Conservation (phyloP, 2,888 invertebrate species). For the Ophioninae sp. region DNA sequence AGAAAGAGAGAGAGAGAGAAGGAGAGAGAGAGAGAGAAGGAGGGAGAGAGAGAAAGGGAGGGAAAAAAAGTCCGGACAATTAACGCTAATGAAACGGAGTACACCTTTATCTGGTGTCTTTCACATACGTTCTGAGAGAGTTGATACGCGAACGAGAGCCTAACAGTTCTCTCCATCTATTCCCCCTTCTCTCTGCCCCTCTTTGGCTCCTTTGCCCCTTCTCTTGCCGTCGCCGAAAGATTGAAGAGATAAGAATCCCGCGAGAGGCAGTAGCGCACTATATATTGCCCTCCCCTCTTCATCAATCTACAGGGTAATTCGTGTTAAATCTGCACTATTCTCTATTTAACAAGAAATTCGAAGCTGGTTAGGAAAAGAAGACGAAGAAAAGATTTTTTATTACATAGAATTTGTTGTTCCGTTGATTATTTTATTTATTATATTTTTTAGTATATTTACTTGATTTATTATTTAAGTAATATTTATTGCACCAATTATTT, state of each 20-base stretch:
- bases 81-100: conserved; percentile 77
- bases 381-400: background rate
- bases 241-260: conserved; percentile 39
- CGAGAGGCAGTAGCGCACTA: conserved; percentile 24
- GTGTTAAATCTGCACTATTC: conserved; percentile 2
- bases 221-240: conserved; percentile 39
- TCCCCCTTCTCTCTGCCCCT: background rate
- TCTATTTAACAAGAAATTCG: background rate
- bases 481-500: too few species aligned
- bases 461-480: background rate
- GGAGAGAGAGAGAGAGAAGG: conserved; percentile 3
- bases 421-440: background rate
- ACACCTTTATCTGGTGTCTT: conserved; percentile 68
- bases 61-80: conserved; percentile 69
- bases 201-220: background rate
- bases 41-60: conserved; percentile 8
- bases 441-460: background rate
- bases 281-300: background rate
- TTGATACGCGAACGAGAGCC: conserved; percentile 65
- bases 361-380: background rate
- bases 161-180: conserved; percentile 7
- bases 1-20: background rate
- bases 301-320: background rate
- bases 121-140: conserved; percentile 49
- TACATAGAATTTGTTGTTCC: background rate